Percentiles rank a stretch among this genome's conserved stretches.
Evolutionary conservation across 2,888 invertebrate genomes (phyloP).

Genomic region (Cryptocheilus praepositus): DNA sequence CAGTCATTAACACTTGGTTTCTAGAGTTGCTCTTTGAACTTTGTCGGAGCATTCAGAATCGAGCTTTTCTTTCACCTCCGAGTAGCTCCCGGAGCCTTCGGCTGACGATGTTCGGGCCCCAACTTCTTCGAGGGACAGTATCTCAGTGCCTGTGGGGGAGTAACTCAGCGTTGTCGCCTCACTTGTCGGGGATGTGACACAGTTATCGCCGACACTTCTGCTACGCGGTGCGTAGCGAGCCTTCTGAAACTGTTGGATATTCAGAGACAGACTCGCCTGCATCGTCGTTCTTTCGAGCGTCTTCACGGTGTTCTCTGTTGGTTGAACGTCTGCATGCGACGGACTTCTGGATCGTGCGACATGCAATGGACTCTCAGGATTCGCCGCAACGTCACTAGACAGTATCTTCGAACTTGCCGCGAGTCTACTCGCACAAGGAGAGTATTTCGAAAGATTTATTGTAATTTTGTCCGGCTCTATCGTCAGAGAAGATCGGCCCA

Average conservation of each 20-base stretch:
- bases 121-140: conserved; percentile 67
- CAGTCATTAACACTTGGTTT: conserved; percentile 58
- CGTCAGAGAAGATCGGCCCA: conserved; percentile 66
- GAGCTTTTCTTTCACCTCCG: conserved; percentile 49
- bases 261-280: conserved; percentile 62
- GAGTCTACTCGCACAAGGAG: conserved; percentile 70
- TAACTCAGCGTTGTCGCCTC: conserved; percentile 66
- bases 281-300: conserved; percentile 55
- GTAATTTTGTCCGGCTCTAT: conserved; percentile 66
- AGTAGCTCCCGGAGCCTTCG: conserved; percentile 39
- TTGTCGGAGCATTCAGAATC: conserved; percentile 52
- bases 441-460: conserved; percentile 70
- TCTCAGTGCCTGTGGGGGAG: conserved; percentile 66
- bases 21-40: conserved; percentile 60
- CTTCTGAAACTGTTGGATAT: conserved; percentile 58
- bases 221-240: conserved; percentile 57
- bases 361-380: conserved; percentile 68
- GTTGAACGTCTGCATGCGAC: conserved; percentile 46
- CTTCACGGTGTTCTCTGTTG: conserved; percentile 29
- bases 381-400: conserved; percentile 58
- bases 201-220: conserved; percentile 66
- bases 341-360: conserved; percentile 64
- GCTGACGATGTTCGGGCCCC: conserved; percentile 45
- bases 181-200: conserved; percentile 68
- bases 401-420: conserved; percentile 72